Evolutionary conservation across 2,888 invertebrate species (phyloP).

Genomic region (Leptinotarsa juncta): DNA sequence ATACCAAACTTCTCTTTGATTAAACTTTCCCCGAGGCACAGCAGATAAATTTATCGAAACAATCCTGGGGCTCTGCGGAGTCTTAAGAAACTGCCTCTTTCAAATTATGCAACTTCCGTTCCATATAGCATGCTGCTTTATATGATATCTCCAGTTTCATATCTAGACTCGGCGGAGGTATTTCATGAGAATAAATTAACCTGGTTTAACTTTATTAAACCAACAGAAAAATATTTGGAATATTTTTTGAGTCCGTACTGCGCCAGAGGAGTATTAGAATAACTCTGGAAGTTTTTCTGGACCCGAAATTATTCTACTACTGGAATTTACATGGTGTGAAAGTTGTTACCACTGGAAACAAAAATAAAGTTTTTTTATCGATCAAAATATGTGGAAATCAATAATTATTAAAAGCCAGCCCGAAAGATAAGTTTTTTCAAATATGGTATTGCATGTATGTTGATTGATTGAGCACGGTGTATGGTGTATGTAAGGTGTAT

Average conservation of each 20-base stretch:
- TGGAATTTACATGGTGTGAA: not conserved
- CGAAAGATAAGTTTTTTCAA: no score
- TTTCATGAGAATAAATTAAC: constrained; percentile 42
- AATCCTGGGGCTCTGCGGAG: constrained; percentile 24
- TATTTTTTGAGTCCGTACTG: constrained; percentile 17
- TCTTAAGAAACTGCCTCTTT: constrained; percentile 28
- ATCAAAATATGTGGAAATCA: no score
- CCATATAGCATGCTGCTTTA: constrained; percentile 33
- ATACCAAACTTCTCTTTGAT: constrained; percentile 27
- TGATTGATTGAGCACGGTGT: no score
- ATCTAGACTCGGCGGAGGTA: constrained; percentile 34
- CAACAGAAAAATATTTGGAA: constrained; percentile 32
- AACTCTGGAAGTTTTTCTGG: not conserved
- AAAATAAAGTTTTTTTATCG: no score
- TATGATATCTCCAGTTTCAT: constrained; percentile 34
- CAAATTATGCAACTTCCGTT: constrained; percentile 39
- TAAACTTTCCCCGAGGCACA: constrained; percentile 29
- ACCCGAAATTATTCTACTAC: not conserved
- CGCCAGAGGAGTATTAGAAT: not conserved
- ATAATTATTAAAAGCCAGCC: no score
- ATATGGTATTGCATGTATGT: no score
- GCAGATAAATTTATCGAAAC: constrained; percentile 30
- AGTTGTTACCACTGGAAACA: not conserved
- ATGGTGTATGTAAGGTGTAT: no score
- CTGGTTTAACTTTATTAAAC: constrained; percentile 38